A percentile compares a stretch with the other conserved stretches of the same genome.
These are phyloP conservation scores for Mesitornis unicolor DNA, from an alignment of 2,113 vertebrate genomes.

Conservation along the genomic window DNA sequence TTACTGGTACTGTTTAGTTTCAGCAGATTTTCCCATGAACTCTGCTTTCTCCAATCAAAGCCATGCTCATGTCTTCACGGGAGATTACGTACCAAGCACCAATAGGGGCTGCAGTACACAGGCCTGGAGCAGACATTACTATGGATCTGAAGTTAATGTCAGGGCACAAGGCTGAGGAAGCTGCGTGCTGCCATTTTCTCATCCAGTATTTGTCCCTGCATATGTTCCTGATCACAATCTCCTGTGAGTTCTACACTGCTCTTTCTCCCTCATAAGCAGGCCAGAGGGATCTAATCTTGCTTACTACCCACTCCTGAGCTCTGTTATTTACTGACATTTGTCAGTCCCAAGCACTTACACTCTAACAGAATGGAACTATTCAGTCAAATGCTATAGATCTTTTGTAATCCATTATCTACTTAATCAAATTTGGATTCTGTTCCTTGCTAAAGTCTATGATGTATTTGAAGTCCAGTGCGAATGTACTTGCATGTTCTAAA, in stretches of 20 bases:
- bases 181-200: neutral
- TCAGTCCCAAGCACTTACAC: neutral
- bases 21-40: neutral
- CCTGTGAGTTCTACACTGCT: neutral
- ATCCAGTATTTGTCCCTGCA: neutral
- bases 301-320: neutral
- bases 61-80: rapidly evolving
- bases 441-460: neutral
- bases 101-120: rapidly evolving
- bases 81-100: neutral
- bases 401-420: neutral
- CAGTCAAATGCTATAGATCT: neutral
- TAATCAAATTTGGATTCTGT: neutral
- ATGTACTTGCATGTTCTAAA: neutral
- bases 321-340: neutral
- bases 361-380: neutral
- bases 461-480: neutral
- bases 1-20: neutral
- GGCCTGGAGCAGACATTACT: neutral
- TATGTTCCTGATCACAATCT: neutral
- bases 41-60: neutral
- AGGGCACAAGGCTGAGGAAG: neutral
- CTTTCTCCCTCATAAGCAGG: neutral
- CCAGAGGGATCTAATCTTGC: conserved; percentile 22
- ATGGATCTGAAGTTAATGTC: neutral